phyloP scores from a whole-genome alignment of 2,113 vertebrate genomes.

The Odontesthes bonariensis region DNA sequence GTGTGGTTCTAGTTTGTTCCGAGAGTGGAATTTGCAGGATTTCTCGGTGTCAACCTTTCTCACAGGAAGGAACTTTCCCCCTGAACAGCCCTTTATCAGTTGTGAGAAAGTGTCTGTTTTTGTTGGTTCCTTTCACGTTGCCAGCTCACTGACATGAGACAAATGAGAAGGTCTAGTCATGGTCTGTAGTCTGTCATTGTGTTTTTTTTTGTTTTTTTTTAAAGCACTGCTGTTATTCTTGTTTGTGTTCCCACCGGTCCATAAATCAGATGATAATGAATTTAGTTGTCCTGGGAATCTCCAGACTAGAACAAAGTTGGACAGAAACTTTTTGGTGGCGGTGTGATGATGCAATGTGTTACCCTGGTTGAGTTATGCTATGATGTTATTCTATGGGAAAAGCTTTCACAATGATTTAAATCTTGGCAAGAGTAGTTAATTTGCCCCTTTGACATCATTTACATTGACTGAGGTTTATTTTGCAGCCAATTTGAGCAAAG shows the following conservation, averaged over 20 bases:
- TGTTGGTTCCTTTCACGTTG: constrained; percentile 57
- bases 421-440: neutral
- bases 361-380: constrained; percentile 13
- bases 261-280: constrained; percentile 66
- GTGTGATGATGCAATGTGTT: constrained; percentile 1
- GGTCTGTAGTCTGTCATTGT: constrained; percentile 62
- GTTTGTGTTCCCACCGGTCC: constrained; percentile 55
- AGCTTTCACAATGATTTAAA: constrained; percentile 3
- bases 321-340: constrained; percentile 12
- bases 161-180: constrained; percentile 53
- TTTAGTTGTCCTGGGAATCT: constrained; percentile 32
- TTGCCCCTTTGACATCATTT: neutral
- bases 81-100: constrained; percentile 68
- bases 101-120: constrained; percentile 70
- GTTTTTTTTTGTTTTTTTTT: constrained; percentile 45
- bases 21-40: constrained; percentile 68
- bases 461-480: neutral
- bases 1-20: constrained; percentile 54
- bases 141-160: constrained; percentile 57
- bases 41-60: constrained; percentile 80
- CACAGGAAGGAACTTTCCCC: constrained; percentile 86
- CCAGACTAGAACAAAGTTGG: constrained; percentile 21
- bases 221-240: constrained; percentile 55
- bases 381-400: neutral
- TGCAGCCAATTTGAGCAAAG: no score